Evolutionary conservation across 2,113 vertebrate species (phyloP).

Genomic region (Tapirus terrestris): DNA sequence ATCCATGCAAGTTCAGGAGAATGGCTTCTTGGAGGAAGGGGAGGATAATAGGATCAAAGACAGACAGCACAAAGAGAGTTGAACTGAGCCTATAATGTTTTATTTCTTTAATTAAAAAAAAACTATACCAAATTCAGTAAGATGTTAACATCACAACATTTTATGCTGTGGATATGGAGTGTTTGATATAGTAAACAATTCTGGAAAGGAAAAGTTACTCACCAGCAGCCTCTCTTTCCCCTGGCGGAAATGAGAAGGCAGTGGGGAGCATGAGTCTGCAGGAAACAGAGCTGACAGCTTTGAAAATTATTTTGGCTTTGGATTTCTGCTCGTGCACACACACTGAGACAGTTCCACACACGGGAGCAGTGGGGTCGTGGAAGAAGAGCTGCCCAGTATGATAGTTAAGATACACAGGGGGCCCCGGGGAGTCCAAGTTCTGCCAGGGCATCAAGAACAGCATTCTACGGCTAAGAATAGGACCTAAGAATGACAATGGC

Average conservation of each 20-base stretch:
- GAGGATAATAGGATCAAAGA: background rate
- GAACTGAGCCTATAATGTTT: background rate
- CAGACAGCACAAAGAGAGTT: background rate
- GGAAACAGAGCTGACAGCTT: conserved; percentile 51
- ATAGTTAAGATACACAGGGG: background rate
- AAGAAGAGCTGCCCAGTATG: background rate
- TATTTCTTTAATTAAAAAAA: conserved; percentile 57
- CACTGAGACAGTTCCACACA: background rate
- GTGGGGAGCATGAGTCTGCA: background rate
- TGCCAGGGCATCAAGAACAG: background rate
- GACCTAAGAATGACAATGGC: background rate
- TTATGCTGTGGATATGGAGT: background rate
- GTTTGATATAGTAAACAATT: conserved; percentile 40
- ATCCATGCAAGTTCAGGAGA: background rate
- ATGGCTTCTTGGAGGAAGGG: background rate
- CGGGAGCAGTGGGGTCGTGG: fast-evolving
- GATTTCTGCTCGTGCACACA: conserved; percentile 26
- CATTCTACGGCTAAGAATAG: background rate
- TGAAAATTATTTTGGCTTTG: conserved; percentile 59
- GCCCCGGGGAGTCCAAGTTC: background rate
- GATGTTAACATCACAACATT: conserved; percentile 5
- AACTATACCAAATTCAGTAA: background rate
- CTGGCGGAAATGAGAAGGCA: conserved; percentile 39
- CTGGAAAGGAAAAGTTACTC: background rate
- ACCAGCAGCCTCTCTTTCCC: background rate